Conservation (phyloP, 1,140 invertebrate genomes). For the Papilio aristodemus region DNA sequence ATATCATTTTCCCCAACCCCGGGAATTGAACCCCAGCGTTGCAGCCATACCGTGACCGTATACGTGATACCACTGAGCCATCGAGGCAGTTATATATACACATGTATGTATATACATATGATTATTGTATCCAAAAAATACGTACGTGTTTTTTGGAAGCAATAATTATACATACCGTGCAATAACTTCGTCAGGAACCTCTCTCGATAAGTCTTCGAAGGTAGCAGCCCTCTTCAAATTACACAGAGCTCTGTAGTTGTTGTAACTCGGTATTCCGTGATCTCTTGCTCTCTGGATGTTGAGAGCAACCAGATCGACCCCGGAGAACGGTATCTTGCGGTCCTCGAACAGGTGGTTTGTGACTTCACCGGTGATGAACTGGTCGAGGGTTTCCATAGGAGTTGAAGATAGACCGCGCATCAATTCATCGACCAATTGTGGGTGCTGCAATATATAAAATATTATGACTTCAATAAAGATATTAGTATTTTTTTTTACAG, state of each 20-base stretch:
- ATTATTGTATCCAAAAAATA: no score
- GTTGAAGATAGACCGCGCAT: constrained; percentile 92
- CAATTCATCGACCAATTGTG: constrained; percentile 92
- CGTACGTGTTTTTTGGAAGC: not conserved
- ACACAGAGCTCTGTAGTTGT: constrained; percentile 91
- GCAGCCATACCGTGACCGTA: no score
- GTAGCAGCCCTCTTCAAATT: constrained; percentile 89
- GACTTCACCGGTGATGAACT: constrained; percentile 96
- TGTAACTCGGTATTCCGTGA: constrained; percentile 92
- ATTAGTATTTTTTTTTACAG: no score
- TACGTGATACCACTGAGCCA: no score
- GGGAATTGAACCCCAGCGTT: no score
- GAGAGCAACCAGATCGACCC: constrained; percentile 90
- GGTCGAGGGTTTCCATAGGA: constrained; percentile 96
- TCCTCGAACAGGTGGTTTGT: constrained; percentile 97
- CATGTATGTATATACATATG: no score
- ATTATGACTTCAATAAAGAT: not conserved
- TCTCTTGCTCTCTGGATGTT: constrained; percentile 92
- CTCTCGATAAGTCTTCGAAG: constrained; percentile 90
- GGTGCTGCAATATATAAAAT: constrained; percentile 69
- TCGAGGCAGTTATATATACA: no score
- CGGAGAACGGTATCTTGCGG: constrained; percentile 90
- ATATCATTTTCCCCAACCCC: no score
- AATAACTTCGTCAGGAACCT: constrained; percentile 92
- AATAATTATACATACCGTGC: constrained; percentile 70